phyloP scores from a whole-genome alignment of 1,140 invertebrate species.

The Drosophila watanabei region DNA sequence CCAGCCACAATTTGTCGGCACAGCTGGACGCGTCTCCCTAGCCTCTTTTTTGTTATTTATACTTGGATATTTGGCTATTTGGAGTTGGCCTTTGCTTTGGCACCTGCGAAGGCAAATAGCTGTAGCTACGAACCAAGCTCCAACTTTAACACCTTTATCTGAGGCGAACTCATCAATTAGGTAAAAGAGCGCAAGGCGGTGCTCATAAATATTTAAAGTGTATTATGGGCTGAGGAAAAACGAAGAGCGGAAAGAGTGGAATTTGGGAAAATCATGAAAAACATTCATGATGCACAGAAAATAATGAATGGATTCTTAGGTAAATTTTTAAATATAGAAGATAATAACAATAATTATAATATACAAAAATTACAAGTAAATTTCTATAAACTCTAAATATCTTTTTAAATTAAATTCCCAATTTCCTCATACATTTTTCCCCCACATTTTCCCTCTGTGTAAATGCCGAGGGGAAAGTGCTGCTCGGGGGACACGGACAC shows the following conservation, averaged over 20 bases:
- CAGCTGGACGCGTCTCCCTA: constrained; percentile 68
- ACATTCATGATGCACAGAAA: background rate
- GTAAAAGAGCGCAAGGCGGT: constrained; percentile 58
- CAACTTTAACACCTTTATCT: constrained; percentile 63
- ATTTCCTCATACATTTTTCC: background rate
- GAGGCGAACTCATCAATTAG: constrained; percentile 74
- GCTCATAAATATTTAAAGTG: constrained; percentile 81
- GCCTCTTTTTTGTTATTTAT: constrained; percentile 5
- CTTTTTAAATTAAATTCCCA: background rate
- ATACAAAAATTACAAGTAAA: background rate
- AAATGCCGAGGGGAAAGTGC: background rate
- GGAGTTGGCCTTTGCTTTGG: constrained; percentile 45
- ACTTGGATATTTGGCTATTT: constrained; percentile 11
- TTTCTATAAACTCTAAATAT: background rate
- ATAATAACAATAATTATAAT: background rate
- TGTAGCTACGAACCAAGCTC: background rate
- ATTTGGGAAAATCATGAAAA: constrained; percentile 37
- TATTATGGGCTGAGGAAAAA: constrained; percentile 20
- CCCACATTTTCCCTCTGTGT: constrained; percentile 11
- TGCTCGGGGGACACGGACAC: constrained; percentile 27
- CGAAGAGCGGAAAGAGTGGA: constrained; percentile 21
- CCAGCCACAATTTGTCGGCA: constrained; percentile 81
- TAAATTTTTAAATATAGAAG: background rate
- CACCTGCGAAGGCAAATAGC: constrained; percentile 61
- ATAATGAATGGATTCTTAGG: background rate